Base-by-base conservation (phyloP, 2,888 invertebrate genomes). In the Chymomyza caudatula region DNA sequence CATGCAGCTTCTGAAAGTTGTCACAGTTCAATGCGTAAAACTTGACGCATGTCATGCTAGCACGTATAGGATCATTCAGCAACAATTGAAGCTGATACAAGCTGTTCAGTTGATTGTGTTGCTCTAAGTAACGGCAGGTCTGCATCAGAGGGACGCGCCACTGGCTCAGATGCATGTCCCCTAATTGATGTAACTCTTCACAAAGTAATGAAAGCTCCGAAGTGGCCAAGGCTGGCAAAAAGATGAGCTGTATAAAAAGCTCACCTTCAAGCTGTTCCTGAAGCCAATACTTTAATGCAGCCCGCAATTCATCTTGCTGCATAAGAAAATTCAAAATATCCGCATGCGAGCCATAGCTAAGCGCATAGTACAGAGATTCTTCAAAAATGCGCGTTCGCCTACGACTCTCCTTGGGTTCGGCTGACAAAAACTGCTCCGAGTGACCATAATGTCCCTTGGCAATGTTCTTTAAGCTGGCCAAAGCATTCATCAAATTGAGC, bases 291-390 rank as follows among this genome's bases (percentile, higher is more conserved):
- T 92, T 91, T 6, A 96, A 91, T 6, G 96, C 95, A 59, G 94
- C 94, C 4, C 91, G 90, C 74, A 95, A 91, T 73, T 94, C 94
- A 13, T 94, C 93, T 75, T 96, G 94, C 65, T 93, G 93, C 76
- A 96, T 92, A 74, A 94, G 94, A 87, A 97, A 97, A 65, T 93
- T 93, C 60, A 97, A 92, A 61, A 95, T 92, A 8, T 94, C 94
- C 0, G 92, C 91, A 82, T 94, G 94, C 2, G 94, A 94, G 0
- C 96, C 97, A 84, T 97, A 97, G 66, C 93, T 94, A 2, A 92
- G 92, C 2, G 97, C 91, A 89, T 97, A 98, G 88, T 94, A 96
- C 1, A 96, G 89, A 78, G 96, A 96, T 90, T 97, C 97, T 67
- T 94, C 93, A 78, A 94, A 94, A 73, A 93, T 93, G 73, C 92